These are phyloP conservation scores for Podocnemis expansa DNA, from an alignment of 2,113 vertebrate genomes.

Conservation along the genomic window DNA sequence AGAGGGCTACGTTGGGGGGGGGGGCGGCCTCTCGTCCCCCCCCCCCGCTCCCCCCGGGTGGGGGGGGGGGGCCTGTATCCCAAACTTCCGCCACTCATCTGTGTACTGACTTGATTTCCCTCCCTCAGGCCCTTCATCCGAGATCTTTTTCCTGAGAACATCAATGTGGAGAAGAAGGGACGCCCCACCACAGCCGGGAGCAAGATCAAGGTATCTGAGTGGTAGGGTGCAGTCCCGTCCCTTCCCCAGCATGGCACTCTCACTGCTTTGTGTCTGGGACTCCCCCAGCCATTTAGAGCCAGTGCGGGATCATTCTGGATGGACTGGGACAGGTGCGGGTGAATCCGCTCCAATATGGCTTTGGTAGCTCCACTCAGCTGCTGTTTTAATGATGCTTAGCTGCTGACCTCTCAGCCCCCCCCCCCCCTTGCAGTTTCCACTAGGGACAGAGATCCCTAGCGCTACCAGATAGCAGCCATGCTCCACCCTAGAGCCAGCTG, in stretches of 20 bases:
- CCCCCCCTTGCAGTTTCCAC: neutral
- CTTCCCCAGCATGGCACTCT: neutral
- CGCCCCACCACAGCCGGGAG: constrained; percentile 90
- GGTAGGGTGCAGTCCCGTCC: neutral
- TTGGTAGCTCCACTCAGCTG: neutral
- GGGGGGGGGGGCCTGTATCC: too few species aligned
- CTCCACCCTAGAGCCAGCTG: neutral
- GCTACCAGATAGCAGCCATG: neutral
- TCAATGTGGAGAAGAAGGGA: constrained; percentile 92
- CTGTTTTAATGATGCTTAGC: neutral
- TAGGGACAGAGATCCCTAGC: neutral
- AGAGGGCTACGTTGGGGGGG: too few species aligned
- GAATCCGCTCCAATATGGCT: neutral
- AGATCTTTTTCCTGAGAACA: constrained; percentile 93
- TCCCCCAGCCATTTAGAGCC: neutral
- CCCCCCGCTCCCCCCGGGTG: too few species aligned
- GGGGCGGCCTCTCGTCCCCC: too few species aligned
- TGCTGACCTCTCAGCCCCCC: fast-evolving
- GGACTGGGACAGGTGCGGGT: too few species aligned
- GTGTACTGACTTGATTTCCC: neutral
- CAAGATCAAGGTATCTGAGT: constrained; percentile 90
- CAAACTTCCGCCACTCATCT: neutral
- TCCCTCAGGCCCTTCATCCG: constrained; percentile 79
- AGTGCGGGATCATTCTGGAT: neutral
- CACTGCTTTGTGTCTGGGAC: neutral